phyloP scores from a whole-genome alignment of 2,797 vertebrate genomes.

The Petrocephalus sullivani region DNA sequence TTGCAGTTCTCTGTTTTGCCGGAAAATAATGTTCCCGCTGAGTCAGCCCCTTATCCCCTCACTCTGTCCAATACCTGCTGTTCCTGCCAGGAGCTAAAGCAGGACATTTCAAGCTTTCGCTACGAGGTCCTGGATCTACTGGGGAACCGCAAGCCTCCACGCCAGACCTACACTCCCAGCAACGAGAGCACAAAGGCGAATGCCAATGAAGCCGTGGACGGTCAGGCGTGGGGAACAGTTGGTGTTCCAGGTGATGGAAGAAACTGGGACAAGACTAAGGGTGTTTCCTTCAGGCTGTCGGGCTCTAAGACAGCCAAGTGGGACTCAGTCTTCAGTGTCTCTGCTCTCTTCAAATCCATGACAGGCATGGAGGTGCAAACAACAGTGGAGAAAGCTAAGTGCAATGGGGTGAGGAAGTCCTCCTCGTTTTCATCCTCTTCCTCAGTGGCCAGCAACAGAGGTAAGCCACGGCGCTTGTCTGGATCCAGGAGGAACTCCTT shows the following conservation, averaged over 20 bases:
- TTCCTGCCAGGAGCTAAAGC: constrained; percentile 79
- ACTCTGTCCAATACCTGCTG: not conserved
- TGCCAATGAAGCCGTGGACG: constrained; percentile 37
- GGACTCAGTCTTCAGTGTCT: constrained; percentile 65
- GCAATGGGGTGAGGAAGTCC: constrained; percentile 77
- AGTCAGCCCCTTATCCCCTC: not conserved
- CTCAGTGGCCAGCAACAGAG: constrained; percentile 51
- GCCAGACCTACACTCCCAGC: constrained; percentile 82
- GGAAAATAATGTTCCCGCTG: not conserved
- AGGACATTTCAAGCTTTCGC: constrained; percentile 94
- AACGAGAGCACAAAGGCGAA: constrained; percentile 78
- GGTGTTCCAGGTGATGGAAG: not conserved
- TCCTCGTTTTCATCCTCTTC: constrained; percentile 44
- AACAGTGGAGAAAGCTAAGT: constrained; percentile 77
- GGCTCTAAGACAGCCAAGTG: constrained; percentile 64
- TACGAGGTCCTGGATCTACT: constrained; percentile 91
- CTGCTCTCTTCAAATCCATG: constrained; percentile 79
- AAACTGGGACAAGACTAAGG: constrained; percentile 57
- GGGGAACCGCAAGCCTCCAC: constrained; percentile 82
- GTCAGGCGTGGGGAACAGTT: not conserved
- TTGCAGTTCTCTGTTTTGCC: not conserved
- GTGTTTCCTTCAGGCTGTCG: constrained; percentile 74
- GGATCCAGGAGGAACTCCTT: constrained; percentile 79
- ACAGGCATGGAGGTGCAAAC: constrained; percentile 63
- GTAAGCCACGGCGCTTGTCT: constrained; percentile 71